A percentile compares a stretch with the other conserved stretches of the same genome.
These are phyloP conservation scores for Pandemis corylana DNA, from an alignment of 2,888 invertebrate genomes.

Conservation along the genomic window DNA sequence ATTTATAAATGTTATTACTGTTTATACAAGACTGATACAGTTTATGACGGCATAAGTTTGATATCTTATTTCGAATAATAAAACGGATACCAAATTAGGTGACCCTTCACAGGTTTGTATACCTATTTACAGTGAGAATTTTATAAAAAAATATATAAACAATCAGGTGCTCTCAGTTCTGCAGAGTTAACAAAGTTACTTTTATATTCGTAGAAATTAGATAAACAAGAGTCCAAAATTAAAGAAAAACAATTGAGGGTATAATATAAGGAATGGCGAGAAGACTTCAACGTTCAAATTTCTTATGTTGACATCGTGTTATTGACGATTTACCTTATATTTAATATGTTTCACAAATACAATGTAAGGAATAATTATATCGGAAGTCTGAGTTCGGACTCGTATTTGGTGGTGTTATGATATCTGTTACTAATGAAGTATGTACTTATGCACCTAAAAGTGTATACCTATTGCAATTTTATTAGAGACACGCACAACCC, in stretches of 20 bases:
- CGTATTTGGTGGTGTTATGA: constrained; percentile 13
- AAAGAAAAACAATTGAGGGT: constrained; percentile 52
- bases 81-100: constrained; percentile 50
- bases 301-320: neutral
- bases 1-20: constrained; percentile 59
- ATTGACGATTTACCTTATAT: constrained; percentile 9
- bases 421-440: constrained; percentile 10
- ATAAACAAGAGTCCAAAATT: constrained; percentile 6
- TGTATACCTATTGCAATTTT: constrained; percentile 2
- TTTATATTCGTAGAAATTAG: neutral
- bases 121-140: constrained; percentile 33
- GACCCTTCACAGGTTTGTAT: constrained; percentile 45
- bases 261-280: constrained; percentile 67
- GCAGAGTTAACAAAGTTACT: constrained; percentile 17
- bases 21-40: constrained; percentile 46
- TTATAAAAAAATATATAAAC: constrained; percentile 14
- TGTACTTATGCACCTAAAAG: constrained; percentile 22
- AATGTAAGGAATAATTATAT: constrained; percentile 15
- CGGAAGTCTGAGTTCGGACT: constrained; percentile 12
- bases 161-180: constrained; percentile 27
- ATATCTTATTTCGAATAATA: constrained; percentile 49
- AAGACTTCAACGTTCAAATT: constrained; percentile 51
- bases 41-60: constrained; percentile 39
- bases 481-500: constrained; percentile 3
- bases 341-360: constrained; percentile 8